Evolutionary conservation across 2,113 vertebrate species (phyloP).

Genomic region (Myiopsitta monachus): DNA sequence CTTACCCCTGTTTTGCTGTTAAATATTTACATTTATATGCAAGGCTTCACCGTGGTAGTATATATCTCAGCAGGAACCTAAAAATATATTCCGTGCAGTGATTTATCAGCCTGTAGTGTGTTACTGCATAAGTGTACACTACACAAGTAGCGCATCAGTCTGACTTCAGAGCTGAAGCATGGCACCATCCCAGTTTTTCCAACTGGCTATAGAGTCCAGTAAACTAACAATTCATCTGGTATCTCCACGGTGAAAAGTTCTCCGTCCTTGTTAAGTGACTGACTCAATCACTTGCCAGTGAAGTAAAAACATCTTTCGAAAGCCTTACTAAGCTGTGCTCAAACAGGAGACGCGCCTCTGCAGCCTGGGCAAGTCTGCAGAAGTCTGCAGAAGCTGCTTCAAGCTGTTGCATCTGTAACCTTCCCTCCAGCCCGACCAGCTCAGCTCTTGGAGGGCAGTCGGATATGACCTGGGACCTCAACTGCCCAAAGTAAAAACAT

Average conservation of each 20-base stretch:
- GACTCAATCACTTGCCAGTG: not conserved
- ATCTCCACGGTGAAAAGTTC: not conserved
- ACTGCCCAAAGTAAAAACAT: not conserved
- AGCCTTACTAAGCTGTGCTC: not conserved
- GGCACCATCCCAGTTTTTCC: not conserved
- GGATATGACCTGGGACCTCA: not conserved
- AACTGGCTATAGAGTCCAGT: not conserved
- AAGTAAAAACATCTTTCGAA: not conserved
- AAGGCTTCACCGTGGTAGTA: not conserved
- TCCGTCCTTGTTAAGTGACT: not conserved
- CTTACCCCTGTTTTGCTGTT: not conserved
- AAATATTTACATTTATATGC: conserved; percentile 37
- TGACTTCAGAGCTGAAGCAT: not conserved
- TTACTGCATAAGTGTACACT: not conserved
- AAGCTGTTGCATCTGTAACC: not conserved
- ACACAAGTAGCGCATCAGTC: not conserved
- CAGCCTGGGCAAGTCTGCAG: not conserved
- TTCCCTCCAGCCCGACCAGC: not conserved
- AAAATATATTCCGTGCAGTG: conserved; percentile 8
- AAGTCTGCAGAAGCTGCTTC: not conserved
- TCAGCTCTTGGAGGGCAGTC: rapidly evolving
- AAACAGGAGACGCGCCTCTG: not conserved
- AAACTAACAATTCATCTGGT: not conserved
- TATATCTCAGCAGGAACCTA: not conserved
- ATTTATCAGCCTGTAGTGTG: not conserved